Evolutionary conservation across 2,888 invertebrate genomes (phyloP).

Genomic region (Pediacus dermestoides): DNA sequence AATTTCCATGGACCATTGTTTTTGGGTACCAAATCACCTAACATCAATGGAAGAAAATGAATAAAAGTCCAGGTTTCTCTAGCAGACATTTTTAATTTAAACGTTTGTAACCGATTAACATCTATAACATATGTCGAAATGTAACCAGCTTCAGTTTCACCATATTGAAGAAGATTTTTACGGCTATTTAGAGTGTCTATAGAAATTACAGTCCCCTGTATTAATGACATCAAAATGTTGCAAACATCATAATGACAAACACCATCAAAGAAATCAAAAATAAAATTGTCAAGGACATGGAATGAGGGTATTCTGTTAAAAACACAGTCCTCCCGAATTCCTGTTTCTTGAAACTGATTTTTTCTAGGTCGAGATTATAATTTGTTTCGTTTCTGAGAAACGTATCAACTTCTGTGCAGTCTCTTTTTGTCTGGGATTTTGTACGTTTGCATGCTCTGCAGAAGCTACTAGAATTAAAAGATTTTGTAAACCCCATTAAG

Average conservation of each 20-base stretch:
- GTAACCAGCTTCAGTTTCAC: too few relatives aligned
- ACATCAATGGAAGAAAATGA: slow-evolving; percentile 19
- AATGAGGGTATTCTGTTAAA: too few relatives aligned
- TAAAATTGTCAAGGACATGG: slow-evolving; percentile 3
- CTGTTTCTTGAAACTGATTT: too few relatives aligned
- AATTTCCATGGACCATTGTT: slow-evolving; percentile 15
- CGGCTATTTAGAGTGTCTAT: slow-evolving; percentile 16
- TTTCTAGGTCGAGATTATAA: too few relatives aligned
- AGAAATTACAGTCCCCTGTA: slow-evolving; percentile 16
- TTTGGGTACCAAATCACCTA: slow-evolving; percentile 18
- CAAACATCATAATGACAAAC: slow-evolving; percentile 8
- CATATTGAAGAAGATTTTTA: slow-evolving; percentile 20
- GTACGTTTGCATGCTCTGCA: too few relatives aligned
- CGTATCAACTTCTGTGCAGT: too few relatives aligned
- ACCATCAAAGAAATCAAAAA: slow-evolving; percentile 17
- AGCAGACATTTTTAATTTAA: slow-evolving; percentile 16
- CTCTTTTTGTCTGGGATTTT: too few relatives aligned
- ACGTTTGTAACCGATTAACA: slow-evolving; percentile 1
- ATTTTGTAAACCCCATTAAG: too few relatives aligned
- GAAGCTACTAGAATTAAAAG: too few relatives aligned
- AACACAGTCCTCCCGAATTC: too few relatives aligned
- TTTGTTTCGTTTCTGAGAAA: too few relatives aligned
- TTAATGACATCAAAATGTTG: slow-evolving; percentile 14
- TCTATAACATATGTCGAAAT: too few relatives aligned
- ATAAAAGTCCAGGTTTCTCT: slow-evolving; percentile 23